These are phyloP conservation scores for Oncorhynchus mykiss DNA, from an alignment of 2,113 vertebrate species.

Conservation along the genomic window DNA sequence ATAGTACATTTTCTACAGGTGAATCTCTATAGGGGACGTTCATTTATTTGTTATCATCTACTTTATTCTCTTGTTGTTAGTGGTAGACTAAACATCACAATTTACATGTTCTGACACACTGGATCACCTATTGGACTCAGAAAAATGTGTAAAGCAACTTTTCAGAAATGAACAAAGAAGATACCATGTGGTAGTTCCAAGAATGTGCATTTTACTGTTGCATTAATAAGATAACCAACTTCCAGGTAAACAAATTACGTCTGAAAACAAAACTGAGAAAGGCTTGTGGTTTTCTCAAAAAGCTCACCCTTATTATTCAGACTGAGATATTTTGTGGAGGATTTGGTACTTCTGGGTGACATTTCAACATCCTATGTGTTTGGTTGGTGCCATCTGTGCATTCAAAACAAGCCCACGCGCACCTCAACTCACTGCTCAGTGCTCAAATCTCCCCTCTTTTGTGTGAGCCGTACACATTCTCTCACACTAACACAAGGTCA, in stretches of 20 bases:
- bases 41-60: too few species aligned
- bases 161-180: slow-evolving; percentile 34
- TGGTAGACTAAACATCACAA: neutral
- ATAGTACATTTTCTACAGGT: neutral
- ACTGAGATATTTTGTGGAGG: slow-evolving; percentile 48
- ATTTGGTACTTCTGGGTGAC: slow-evolving; percentile 57
- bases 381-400: slow-evolving; percentile 56
- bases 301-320: slow-evolving; percentile 76
- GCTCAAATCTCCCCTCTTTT: slow-evolving; percentile 16
- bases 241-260: slow-evolving; percentile 52
- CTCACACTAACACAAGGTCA: neutral
- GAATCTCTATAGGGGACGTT: neutral
- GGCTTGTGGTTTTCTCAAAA: slow-evolving; percentile 84
- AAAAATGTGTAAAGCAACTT: slow-evolving; percentile 18
- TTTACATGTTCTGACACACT: neutral
- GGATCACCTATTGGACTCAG: neutral
- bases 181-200: slow-evolving; percentile 25
- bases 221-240: slow-evolving; percentile 32
- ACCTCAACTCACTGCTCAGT: slow-evolving; percentile 24
- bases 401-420: slow-evolving; percentile 65
- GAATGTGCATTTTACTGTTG: slow-evolving; percentile 28
- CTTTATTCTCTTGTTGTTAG: neutral
- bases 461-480: neutral
- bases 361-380: slow-evolving; percentile 65
- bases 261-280: slow-evolving; percentile 91